Evolutionary conservation across 2,888 invertebrate species (phyloP).

Genomic region (Cephonodes hylas): DNA sequence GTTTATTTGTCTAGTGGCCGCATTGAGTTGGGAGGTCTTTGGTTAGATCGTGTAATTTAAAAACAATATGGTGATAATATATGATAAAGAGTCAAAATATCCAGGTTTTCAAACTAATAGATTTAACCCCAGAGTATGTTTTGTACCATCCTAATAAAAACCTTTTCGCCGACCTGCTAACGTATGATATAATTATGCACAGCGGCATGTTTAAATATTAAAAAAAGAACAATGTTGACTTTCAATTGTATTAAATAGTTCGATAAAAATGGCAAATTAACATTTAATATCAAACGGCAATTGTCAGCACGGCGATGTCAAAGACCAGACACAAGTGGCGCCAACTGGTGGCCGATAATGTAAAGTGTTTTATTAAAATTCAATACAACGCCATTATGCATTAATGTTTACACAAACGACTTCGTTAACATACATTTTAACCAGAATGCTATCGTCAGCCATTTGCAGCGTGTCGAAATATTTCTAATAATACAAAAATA

Average conservation of each 20-base stretch:
- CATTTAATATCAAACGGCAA: background rate
- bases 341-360: background rate
- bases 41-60: too few species aligned
- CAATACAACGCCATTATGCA: background rate
- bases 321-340: constrained; percentile 6
- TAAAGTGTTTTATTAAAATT: background rate
- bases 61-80: too few species aligned
- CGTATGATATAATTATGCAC: too few species aligned
- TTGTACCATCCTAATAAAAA: too few species aligned
- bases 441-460: background rate
- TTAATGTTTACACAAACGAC: background rate
- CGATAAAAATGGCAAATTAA: background rate
- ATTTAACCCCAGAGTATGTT: too few species aligned
- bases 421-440: background rate
- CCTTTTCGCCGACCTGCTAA: too few species aligned
- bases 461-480: background rate
- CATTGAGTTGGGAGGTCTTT: background rate
- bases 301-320: background rate
- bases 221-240: too few species aligned
- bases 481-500: background rate
- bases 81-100: too few species aligned
- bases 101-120: too few species aligned
- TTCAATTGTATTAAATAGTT: too few species aligned
- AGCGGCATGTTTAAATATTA: too few species aligned
- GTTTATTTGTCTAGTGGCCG: background rate